Evolutionary conservation across 2,888 invertebrate genomes (phyloP), one percentile per base, ranked within the genome.

Genomic region (Argyresthia albistria): DNA sequence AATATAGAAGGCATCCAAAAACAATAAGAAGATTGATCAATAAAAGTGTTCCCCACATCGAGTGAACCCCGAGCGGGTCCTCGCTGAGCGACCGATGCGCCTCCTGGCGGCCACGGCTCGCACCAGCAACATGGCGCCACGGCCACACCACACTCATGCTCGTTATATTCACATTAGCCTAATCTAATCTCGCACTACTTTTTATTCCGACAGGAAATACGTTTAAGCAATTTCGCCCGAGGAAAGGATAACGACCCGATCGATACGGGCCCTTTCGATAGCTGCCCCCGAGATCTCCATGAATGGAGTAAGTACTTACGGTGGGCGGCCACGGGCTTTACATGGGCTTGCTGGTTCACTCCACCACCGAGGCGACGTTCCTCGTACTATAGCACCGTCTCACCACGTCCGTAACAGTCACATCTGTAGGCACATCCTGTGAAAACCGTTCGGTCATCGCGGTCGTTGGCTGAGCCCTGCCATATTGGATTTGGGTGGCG

Each of bases 1-100:
- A 66, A 62, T 61, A 45, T 51, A 35, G 35, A 43, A 36, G 36
- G 46, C n/a, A 37, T 52, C 39, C 46, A 46, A 52, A 52, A 52
- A 69, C 63, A 67, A 66, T 65, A 65, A 64, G 61, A 58, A 65
- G 65, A 68, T 71, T 74, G 76, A 79, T 77, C 76, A 74, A 77
- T 77, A 76, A 66, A 65, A 59, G 54, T 55, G 56, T 54, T 56
- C 11, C 43, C 61, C 60, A 57, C 60, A 64, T 58, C 36, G 55
- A 59, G 50, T 35, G 48, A n/a, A n/a, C 48, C 54, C 46, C 55
- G 55, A 57, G 48, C 57, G 54, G 52, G 54, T 51, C 59, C 51
- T 50, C 48, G 59, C 55, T 63, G 63, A 64, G 65, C 25, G 68
- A 68, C 67, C 69, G 68, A 65, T 66, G 66, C 67, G 64, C 61